Evolutionary conservation across 2,797 vertebrate species (phyloP), one percentile per base, ranked within the genome.

Genomic region (Iguana delicatissima): DNA sequence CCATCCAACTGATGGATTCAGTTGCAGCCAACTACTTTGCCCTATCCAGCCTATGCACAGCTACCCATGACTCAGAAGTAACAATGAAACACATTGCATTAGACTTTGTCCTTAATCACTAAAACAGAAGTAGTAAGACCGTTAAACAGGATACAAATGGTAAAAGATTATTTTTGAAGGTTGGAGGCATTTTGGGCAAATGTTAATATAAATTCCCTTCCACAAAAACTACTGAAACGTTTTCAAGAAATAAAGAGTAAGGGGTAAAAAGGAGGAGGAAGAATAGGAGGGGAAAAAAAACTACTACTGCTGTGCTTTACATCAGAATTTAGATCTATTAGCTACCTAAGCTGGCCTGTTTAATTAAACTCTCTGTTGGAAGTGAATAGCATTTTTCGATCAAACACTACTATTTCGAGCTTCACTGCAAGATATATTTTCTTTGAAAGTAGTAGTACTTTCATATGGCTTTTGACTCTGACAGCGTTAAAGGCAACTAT

Each of bases 281-380:
- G 22, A 69, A 57, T 79, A 24, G 50, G 12, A 62, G 29, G 4
- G 38, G 26, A 26, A 55, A 52, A 55, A 52, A 92, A 93, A 84
- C 0, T 0, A 0, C 2, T 32, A 86, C 59, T 86, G 18, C 6
- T 89, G 50, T 89, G n/a, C 22, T 91, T 93, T 94, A 84, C 8
- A 90, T 92, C 10, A 89, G 72, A 4, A 90, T 87, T 93, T 91
- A 77, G 3, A 16, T 57, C 91, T 97, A 97, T 97, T 94, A 97
- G 97, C 97, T 97, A 97, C 95, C 95, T 96, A 93, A 93, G 95
- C 94, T 91, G 94, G 95, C 93, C 14, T 90, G 95, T 98, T 98
- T 98, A 98, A 98, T 98, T 98, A 98, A 98, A 97, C 94, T 96
- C 96, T 97, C 97, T 94, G 96, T 95, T 97, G 97, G 98, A 98